Base-by-base conservation (phyloP, 1,140 invertebrate genomes). In the Helicoverpa armigera region DNA sequence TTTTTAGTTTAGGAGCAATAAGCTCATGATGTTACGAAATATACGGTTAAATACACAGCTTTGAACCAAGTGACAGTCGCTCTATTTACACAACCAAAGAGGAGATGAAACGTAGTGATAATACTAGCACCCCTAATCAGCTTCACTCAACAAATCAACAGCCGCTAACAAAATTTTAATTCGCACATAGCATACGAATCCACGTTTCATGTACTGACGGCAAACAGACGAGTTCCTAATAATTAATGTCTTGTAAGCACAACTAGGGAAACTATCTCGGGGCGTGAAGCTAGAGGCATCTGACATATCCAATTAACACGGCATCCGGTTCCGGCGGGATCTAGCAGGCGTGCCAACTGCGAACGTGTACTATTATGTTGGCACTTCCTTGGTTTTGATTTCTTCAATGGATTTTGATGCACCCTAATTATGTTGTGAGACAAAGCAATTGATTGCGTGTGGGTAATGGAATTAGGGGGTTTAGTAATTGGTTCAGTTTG, bases 251-350 rank as follows among this genome's bases (percentile, higher is more conserved):
- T 89, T 88, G 89, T 91, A 89, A 92, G 88, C 87, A 87, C 82
- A 86, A 90, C 83, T 87, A 85, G 84, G 87, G 86, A 87, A 87
- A 90, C 88, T 92, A 92, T 91, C 87, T 90, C 87, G 85, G 85
- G 88, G 89, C 90, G 87, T 89, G 88, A 91, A 92, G 85, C 87
- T 87, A 89, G 85, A 92, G 92, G 92, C 91, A 88, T 91, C 89
- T 94, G 93, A 94, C 91, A 93, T 92, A 92, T 93, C 90, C 92
- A 94, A 94, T 94, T 94, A 94, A 88, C 91, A 92, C 87, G 72
- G 86, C 87, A 88, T 93, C 92, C 92, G 89, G 84, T 86, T 87
- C 86, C 85, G 77, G 80, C 82, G 86, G 84, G 82, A 85, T 86
- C 86, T 79, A 80, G 67, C 81, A 67, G 74, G 50, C 75, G 53